Conservation (phyloP, 2,888 invertebrate genomes). For the Acholoe squamosa region DNA sequence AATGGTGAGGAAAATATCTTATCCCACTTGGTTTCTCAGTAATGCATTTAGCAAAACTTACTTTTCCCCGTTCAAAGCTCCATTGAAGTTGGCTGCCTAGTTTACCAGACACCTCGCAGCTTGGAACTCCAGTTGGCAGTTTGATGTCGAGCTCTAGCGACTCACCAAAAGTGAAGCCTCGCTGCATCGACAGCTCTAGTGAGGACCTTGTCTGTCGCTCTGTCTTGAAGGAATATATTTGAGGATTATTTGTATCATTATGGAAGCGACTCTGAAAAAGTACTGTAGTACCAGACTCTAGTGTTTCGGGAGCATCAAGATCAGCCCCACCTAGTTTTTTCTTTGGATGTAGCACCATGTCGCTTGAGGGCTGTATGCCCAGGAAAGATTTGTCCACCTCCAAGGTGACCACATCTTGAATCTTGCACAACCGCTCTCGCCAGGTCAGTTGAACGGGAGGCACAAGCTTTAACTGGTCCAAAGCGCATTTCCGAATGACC, state of each 20-base stretch:
- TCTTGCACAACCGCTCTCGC: background rate
- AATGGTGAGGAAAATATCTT: no score
- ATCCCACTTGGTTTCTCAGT: no score
- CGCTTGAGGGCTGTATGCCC: conserved; percentile 23
- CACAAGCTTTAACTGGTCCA: conserved; percentile 45
- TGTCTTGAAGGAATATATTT: conserved; percentile 55
- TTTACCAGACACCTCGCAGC: conserved; percentile 49
- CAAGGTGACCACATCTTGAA: conserved; percentile 23
- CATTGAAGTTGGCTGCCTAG: conserved; percentile 46
- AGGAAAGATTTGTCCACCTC: conserved; percentile 56
- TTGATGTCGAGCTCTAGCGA: conserved; percentile 37
- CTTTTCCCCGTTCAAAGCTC: conserved; percentile 42
- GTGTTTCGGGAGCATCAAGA: background rate
- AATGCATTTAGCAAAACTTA: background rate
- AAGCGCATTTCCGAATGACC: conserved; percentile 37
- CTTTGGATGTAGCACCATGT: background rate
- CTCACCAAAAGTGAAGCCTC: conserved; percentile 29
- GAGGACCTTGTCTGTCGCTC: conserved; percentile 53
- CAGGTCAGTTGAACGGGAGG: conserved; percentile 30
- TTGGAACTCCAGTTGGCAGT: conserved; percentile 6
- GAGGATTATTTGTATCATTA: background rate
- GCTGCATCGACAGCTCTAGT: conserved; percentile 45
- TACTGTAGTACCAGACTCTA: background rate
- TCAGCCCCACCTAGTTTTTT: background rate
- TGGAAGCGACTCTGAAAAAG: conserved; percentile 33